phyloP scores from a whole-genome alignment of 1,140 invertebrate species.

The Drosophila gunungcola region DNA sequence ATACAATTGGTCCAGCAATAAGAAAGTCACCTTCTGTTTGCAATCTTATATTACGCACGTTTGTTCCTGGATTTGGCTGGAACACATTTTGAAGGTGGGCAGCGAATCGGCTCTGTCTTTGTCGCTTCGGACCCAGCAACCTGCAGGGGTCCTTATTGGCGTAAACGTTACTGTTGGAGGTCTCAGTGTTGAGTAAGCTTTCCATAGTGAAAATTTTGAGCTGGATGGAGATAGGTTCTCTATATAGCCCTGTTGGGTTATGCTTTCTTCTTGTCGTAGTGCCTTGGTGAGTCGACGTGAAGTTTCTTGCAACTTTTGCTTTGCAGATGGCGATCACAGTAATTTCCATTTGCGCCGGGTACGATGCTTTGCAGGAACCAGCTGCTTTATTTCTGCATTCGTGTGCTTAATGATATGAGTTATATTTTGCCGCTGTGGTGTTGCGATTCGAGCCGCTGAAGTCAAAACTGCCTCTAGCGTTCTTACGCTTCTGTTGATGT shows the following conservation, averaged over 20 bases:
- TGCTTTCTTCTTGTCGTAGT: not conserved
- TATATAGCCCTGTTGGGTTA: not conserved
- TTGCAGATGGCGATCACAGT: not conserved
- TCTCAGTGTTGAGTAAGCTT: not conserved
- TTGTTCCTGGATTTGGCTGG: too few relatives aligned
- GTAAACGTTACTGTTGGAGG: too few relatives aligned
- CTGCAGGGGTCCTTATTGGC: too few relatives aligned
- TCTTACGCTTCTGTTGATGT: slow-evolving; percentile 1
- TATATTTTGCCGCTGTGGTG: not conserved
- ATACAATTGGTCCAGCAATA: not conserved
- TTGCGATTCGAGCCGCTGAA: not conserved
- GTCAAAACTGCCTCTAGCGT: too few relatives aligned
- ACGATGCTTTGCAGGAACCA: not conserved
- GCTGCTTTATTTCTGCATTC: slow-evolving; percentile 2
- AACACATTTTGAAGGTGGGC: too few relatives aligned
- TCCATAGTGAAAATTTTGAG: not conserved
- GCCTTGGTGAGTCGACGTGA: not conserved
- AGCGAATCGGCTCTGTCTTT: too few relatives aligned
- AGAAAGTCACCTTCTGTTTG: not conserved
- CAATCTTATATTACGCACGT: too few relatives aligned
- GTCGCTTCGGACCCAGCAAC: too few relatives aligned
- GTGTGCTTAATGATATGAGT: not conserved
- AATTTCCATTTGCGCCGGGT: not conserved
- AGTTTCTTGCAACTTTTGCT: not conserved
- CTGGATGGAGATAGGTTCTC: not conserved